These are phyloP conservation scores for Ommatoiulus sabulosus DNA, from an alignment of 2,888 invertebrate genomes.

Conservation along the genomic window DNA sequence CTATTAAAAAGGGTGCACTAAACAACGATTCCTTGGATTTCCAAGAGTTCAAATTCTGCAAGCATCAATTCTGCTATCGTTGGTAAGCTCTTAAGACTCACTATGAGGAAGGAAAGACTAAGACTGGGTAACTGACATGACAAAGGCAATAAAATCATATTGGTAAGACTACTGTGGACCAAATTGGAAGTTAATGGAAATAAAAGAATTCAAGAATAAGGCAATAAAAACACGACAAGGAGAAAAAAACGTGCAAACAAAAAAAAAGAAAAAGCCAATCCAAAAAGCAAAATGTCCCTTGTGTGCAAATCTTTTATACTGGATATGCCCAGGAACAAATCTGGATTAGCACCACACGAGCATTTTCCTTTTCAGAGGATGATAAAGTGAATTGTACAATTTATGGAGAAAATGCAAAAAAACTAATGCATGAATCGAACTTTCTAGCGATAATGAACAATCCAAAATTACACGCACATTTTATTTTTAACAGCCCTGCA, in stretches of 20 bases:
- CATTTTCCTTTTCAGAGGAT: neutral
- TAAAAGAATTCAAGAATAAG: neutral
- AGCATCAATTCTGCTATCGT: neutral
- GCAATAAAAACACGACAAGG: neutral
- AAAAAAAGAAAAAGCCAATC: neutral
- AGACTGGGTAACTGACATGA: neutral
- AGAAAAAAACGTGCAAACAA: neutral
- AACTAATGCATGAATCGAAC: too few relatives aligned
- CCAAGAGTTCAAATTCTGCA: too few relatives aligned
- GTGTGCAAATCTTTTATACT: neutral
- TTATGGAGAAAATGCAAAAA: neutral
- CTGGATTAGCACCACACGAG: too few relatives aligned
- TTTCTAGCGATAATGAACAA: too few relatives aligned
- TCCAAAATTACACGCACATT: too few relatives aligned
- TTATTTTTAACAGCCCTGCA: too few relatives aligned
- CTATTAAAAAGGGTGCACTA: too few relatives aligned
- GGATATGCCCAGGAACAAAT: too few relatives aligned
- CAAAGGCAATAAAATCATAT: neutral
- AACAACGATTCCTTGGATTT: too few relatives aligned
- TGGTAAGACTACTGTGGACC: neutral
- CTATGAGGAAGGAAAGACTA: neutral
- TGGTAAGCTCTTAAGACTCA: neutral
- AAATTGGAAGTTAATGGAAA: neutral
- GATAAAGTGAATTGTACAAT: neutral
- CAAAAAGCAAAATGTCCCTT: neutral